Base-by-base conservation (phyloP, 2,113 vertebrate genomes). In the Aramus guarauna region DNA sequence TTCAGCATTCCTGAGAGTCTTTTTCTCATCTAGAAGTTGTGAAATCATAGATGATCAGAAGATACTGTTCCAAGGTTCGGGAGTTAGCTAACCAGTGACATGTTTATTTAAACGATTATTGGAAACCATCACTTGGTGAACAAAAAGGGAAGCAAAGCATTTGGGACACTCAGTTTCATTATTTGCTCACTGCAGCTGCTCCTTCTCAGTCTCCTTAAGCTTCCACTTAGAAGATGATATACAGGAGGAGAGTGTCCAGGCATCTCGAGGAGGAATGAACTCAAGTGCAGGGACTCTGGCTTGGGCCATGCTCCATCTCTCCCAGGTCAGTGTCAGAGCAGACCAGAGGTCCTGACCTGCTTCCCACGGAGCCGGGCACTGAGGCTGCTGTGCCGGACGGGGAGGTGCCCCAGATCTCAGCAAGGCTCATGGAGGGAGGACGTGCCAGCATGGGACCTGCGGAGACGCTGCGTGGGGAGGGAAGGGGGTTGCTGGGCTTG, bases 361-460 rank as follows among this genome's bases (percentile, higher is more conserved):
- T 41, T 47, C 62, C 82, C 24, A 1, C 0, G 8, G 29, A 2
- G 30, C 34, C 1, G 3, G 62, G 22, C 11, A 29, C 45, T 0
- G 9, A 47, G 55, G 43, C 37, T 48, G 73, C 66, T 9, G 37
- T 43, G 50, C 55, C 2, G 1, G 62, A 29, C 0, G 1, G 8
- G 14, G 39, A 22, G 19, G 10, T 2, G 43, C 45, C n/a, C 68
- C 0, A 1, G n/a, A 12, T 15, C 41, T 20, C 7, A 12, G 16
- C 34, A 8, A 36, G 50, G 19, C 10, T 34, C 3, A 1, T 0
- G 6, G 36, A 27, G 50, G 30, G 19, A 43, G 37, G 11, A 5
- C 8, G 6, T 1, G 3, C 21, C 63, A 55, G n/a, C 13, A 50
- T 3, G 3, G 76, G 50, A 43, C 48, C 56, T 63, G 74, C 47